A percentile compares a stretch with the other conserved stretches of the same genome.
phyloP scores from a whole-genome alignment of 2,797 vertebrate genomes.

The Anableps anableps region DNA sequence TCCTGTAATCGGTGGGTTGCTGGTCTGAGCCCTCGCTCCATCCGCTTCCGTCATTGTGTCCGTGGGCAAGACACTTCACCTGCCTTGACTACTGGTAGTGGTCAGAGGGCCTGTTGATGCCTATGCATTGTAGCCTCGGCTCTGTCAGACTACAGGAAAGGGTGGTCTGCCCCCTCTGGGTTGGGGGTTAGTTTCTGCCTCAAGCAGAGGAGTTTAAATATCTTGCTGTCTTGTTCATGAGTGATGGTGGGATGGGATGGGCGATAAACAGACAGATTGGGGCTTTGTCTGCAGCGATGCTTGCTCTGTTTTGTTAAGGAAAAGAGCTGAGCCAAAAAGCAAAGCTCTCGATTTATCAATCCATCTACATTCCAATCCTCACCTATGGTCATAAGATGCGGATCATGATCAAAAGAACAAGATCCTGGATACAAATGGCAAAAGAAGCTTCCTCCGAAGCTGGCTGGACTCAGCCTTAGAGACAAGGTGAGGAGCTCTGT shows the following conservation, averaged over 20 bases:
- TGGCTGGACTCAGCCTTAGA: not conserved
- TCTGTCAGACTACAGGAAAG: no score
- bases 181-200: not conserved
- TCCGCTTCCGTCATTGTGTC: no score
- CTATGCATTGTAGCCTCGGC: no score
- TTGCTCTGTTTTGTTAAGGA: not conserved
- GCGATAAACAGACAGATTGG: not conserved
- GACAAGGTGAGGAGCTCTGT: not conserved
- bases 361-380: no score
- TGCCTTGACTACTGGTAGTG: no score
- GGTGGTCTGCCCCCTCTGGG: not conserved
- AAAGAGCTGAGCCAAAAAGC: not conserved
- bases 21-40: no score
- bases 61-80: no score
- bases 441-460: not conserved
- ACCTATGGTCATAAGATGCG: no score
- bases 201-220: not conserved
- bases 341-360: no score
- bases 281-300: not conserved
- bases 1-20: no score
- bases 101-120: no score
- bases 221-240: not conserved
- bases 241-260: not conserved
- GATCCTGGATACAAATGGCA: not conserved
- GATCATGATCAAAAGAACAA: not conserved